These are phyloP conservation scores for Zaprionus gabonicus DNA, from an alignment of 1,140 invertebrate genomes.

Conservation along the genomic window DNA sequence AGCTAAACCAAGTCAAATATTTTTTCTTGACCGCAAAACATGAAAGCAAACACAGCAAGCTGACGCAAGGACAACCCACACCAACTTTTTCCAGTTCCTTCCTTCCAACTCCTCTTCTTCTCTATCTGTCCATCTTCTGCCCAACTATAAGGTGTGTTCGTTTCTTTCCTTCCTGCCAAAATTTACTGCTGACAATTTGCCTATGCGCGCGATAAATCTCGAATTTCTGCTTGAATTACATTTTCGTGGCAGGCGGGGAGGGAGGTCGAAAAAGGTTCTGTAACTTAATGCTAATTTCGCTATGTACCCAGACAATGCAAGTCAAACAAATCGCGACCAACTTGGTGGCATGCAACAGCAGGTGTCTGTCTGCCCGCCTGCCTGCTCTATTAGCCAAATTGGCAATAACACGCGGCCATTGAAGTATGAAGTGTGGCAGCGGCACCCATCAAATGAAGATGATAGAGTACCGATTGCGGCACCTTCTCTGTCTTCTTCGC, in stretches of 20 bases:
- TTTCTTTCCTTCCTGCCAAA: background rate
- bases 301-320: conserved; percentile 52
- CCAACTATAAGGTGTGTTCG: conserved; percentile 44
- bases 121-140: background rate
- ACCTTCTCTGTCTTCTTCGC: background rate
- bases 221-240: conserved; percentile 59
- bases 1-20: conserved; percentile 45
- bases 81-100: background rate
- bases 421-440: conserved; percentile 63
- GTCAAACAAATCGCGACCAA: conserved; percentile 50
- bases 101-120: too few species aligned
- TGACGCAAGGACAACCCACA: conserved; percentile 4
- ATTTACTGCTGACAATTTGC: conserved; percentile 24
- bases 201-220: conserved; percentile 62
- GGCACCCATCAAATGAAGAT: conserved; percentile 22
- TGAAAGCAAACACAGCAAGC: conserved; percentile 15
- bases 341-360: conserved; percentile 8
- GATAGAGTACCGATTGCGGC: conserved; percentile 23
- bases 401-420: conserved; percentile 40
- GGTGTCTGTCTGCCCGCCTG: background rate
- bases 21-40: conserved; percentile 42
- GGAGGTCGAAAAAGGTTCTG: conserved; percentile 13
- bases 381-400: conserved; percentile 69
- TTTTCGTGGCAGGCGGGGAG: background rate
- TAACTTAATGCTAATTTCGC: conserved; percentile 73